A percentile compares a stretch with the other conserved stretches of the same genome.
Conservation (phyloP, 2,113 vertebrate species). For the Oryzias woworae region DNA sequence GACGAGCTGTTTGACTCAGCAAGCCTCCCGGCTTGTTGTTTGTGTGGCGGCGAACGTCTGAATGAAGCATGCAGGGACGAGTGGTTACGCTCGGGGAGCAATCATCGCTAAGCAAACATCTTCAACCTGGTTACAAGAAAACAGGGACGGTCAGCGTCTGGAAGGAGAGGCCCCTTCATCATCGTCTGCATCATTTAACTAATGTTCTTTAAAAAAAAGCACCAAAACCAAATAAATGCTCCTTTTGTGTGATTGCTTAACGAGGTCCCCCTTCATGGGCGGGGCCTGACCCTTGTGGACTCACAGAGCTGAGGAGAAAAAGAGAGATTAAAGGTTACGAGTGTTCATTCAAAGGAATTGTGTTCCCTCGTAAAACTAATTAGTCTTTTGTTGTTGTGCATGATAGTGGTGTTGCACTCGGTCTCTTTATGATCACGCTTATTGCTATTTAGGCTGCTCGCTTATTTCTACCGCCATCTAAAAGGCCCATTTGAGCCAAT, state of each 20-base stretch:
- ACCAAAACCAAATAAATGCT: no score
- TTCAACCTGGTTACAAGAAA: slow-evolving; percentile 38
- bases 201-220: no score
- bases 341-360: slow-evolving; percentile 39
- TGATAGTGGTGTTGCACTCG: slow-evolving; percentile 12
- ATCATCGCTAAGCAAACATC: slow-evolving; percentile 49
- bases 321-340: slow-evolving; percentile 27
- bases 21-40: background rate
- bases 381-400: slow-evolving; percentile 44
- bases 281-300: slow-evolving; percentile 3
- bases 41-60: slow-evolving; percentile 4
- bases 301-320: background rate
- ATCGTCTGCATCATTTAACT: slow-evolving; percentile 22
- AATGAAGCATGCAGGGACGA: slow-evolving; percentile 26
- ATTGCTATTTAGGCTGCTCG: slow-evolving; percentile 38
- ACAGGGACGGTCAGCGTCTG: slow-evolving; percentile 36
- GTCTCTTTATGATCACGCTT: slow-evolving; percentile 38
- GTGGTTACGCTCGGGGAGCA: slow-evolving; percentile 24
- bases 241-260: background rate
- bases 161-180: background rate
- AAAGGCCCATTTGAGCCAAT: slow-evolving; percentile 43
- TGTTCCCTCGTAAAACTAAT: slow-evolving; percentile 52
- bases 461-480: slow-evolving; percentile 60
- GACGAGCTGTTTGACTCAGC: slow-evolving; percentile 20
- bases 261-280: slow-evolving; percentile 2